Evolutionary conservation across 2,888 invertebrate genomes (phyloP), one percentile per base, ranked within the genome.

Genomic region (Microplitis manilae): DNA sequence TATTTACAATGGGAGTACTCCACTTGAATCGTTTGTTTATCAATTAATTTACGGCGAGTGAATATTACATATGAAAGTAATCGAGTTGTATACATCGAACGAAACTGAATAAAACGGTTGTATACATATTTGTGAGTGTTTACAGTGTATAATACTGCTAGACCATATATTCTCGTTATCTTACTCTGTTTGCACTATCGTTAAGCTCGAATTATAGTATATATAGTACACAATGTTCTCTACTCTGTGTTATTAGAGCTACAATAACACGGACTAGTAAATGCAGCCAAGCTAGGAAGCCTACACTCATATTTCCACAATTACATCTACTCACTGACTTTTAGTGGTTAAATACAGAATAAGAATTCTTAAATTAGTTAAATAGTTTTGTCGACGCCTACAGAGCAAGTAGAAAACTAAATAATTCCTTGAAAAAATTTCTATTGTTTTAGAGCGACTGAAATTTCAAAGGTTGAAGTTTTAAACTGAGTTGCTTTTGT

Each of bases 111-210:
- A 40, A n/a, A 1, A 38, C 8, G n/a, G 68, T 17, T 68, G 50
- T 41, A 17, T 41, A 17, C 50, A 41, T 8, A 41, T n/a, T 64
- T 50, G 13, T 62, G 39, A 74, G 17, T 75, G 78, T 80, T 77
- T 79, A 77, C 77, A 72, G 68, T 64, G 73, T 78, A n/a, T 70
- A 77, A 67, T 50, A 50, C 50, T 50, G 4, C 75, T 77, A 71
- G 77, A 70, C 73, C 71, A 67, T 60, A 79, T 80, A 75, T 84
- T 79, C 76, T 68, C 77, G 77, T 84, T 84, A 84, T 84, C 85
- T 73, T 13, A 50, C 50, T 8, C 38, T 79, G 69, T 77, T 60
- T 61, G 77, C 77, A 81, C 84, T 84, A 84, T 84, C 84, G 79
- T 50, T 50, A 50, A 50, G 13, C 50, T 50, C 80, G 78, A 67